Conservation (phyloP, 2,888 invertebrate genomes). For the Pegoplata infirma region DNA sequence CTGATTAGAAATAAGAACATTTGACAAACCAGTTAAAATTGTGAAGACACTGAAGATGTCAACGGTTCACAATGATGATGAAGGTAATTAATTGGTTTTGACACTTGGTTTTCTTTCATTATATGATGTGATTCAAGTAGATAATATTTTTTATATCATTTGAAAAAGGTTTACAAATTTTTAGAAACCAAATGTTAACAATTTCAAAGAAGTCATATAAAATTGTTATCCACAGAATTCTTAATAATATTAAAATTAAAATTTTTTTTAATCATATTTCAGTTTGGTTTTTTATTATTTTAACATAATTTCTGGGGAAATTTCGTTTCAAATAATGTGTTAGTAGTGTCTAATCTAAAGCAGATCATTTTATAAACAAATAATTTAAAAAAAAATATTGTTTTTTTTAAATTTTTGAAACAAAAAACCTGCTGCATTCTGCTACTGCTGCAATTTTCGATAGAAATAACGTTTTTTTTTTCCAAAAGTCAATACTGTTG, state of each 20-base stretch:
- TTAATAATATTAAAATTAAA: neutral
- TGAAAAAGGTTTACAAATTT: neutral
- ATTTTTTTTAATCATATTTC: slow-evolving; percentile 19
- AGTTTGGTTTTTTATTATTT: slow-evolving; percentile 6
- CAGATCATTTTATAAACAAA: slow-evolving; percentile 46
- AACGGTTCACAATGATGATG: slow-evolving; percentile 30
- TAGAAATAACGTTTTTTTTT: neutral
- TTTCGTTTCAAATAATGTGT: neutral
- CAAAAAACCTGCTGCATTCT: slow-evolving; percentile 27
- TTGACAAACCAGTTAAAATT: slow-evolving; percentile 9
- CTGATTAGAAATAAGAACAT: slow-evolving; percentile 31
- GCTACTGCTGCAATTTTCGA: neutral
- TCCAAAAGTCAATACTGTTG: slow-evolving; percentile 18
- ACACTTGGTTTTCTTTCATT: slow-evolving; percentile 38
- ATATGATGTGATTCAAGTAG: neutral
- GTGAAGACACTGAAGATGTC: neutral
- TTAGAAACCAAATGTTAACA: neutral
- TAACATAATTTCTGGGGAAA: slow-evolving; percentile 8
- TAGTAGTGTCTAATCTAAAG: slow-evolving; percentile 6
- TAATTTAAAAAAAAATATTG: neutral
- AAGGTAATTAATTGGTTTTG: slow-evolving; percentile 57
- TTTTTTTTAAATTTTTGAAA: neutral
- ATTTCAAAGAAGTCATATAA: slow-evolving; percentile 25
- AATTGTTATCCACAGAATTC: neutral
- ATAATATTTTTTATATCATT: neutral